These are phyloP conservation scores for Lates calcarifer DNA, from an alignment of 2,113 vertebrate species.

Conservation along the genomic window DNA sequence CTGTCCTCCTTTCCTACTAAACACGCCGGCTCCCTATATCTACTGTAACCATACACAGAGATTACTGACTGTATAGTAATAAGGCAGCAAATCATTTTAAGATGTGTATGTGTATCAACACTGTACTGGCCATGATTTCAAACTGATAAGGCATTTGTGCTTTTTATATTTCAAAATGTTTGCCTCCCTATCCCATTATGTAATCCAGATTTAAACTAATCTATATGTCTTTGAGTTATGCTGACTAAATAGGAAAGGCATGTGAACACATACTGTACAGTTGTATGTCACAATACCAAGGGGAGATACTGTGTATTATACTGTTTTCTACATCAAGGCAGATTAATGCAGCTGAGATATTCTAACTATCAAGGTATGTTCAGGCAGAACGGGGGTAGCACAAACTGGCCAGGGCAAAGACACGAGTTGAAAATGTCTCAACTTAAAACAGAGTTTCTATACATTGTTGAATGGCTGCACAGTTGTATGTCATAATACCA, in stretches of 20 bases:
- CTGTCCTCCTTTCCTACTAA: constrained; percentile 74
- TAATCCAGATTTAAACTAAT: constrained; percentile 44
- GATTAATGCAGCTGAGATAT: background rate
- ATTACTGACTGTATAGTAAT: constrained; percentile 62
- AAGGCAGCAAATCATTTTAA: constrained; percentile 77
- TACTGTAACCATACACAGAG: constrained; percentile 67
- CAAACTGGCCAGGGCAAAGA: background rate
- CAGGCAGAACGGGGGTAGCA: background rate
- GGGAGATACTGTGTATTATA: background rate
- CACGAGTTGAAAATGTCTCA: background rate
- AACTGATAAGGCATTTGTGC: constrained; percentile 55
- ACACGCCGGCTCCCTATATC: constrained; percentile 70
- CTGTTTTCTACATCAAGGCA: background rate
- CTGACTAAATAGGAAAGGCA: constrained; percentile 41
- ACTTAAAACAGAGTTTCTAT: background rate
- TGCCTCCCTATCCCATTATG: constrained; percentile 55
- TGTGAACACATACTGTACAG: constrained; percentile 28
- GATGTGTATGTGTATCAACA: constrained; percentile 45
- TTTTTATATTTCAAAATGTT: constrained; percentile 42
- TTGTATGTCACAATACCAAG: background rate
- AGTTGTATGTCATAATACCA: background rate
- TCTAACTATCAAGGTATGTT: background rate
- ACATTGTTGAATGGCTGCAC: too few species aligned
- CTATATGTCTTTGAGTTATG: constrained; percentile 36
- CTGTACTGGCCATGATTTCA: constrained; percentile 28